These are phyloP conservation scores for Liodrosophila aerea DNA, from an alignment of 2,888 invertebrate genomes.

Conservation along the genomic window DNA sequence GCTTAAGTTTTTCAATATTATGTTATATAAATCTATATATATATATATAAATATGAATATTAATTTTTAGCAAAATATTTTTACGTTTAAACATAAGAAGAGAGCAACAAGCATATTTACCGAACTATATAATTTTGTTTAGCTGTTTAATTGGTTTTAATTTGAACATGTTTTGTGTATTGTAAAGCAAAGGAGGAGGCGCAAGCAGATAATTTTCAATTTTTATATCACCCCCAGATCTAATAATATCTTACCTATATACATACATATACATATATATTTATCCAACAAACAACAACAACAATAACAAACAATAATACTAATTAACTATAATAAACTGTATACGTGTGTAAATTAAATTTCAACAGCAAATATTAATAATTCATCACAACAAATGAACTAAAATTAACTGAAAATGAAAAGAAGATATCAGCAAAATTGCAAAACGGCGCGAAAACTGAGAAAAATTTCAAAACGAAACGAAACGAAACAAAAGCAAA, in stretches of 20 bases:
- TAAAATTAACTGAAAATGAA: too few relatives aligned
- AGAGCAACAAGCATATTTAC: slow-evolving; percentile 50
- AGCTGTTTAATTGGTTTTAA: slow-evolving; percentile 67
- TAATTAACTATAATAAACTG: slow-evolving; percentile 21
- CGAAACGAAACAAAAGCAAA: slow-evolving; percentile 25
- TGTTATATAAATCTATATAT: slow-evolving; percentile 62
- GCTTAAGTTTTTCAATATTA: slow-evolving; percentile 75
- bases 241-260: slow-evolving; percentile 29
- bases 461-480: slow-evolving; percentile 42
- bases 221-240: slow-evolving; percentile 29
- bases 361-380: slow-evolving; percentile 24
- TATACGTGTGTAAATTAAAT: slow-evolving; percentile 61
- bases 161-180: slow-evolving; percentile 54
- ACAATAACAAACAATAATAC: slow-evolving; percentile 27
- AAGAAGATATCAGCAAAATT: too few relatives aligned
- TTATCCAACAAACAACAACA: slow-evolving; percentile 12
- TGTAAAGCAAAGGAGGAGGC: slow-evolving; percentile 58
- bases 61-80: slow-evolving; percentile 80
- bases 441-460: slow-evolving; percentile 55
- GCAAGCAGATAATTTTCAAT: slow-evolving; percentile 47
- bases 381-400: slow-evolving; percentile 9
- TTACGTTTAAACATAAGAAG: slow-evolving; percentile 58
- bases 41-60: slow-evolving; percentile 55
- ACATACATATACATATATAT: slow-evolving; percentile 14
- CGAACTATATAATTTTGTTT: slow-evolving; percentile 54